Evolutionary conservation across 1,140 invertebrate species (phyloP), one percentile per base, ranked within the genome.

Genomic region (Lineus longissimus): DNA sequence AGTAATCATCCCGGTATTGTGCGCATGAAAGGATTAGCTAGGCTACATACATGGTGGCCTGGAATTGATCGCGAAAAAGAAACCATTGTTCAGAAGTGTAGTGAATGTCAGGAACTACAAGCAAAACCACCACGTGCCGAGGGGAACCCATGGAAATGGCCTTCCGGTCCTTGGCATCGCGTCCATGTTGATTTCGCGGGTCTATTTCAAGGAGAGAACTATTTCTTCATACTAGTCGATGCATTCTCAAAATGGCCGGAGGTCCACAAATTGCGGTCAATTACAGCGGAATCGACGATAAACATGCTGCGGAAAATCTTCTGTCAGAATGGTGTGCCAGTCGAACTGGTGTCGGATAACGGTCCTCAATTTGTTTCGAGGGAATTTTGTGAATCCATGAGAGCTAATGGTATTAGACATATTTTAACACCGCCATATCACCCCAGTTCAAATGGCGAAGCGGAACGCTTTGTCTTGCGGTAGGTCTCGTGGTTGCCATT

Each of bases 11-110:
- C 76, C 4, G 83, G 84, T 11, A 80, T 86, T 11, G 77, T 78
- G 0, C 72, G 70, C 0, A 86, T 86, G 83, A 86, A 86, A 70
- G 66, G 73, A 4, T 33, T 84, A 25, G 73, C 86, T 1, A 59
- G 83, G n/a, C 68, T 66, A 7, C 82, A 85, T 67, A 77, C 85
- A 2, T 86, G 81, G 81, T 86, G 82, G 83, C 77, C 76, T 6
- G 69, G 70, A 2, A 77, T 85, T 0, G 81, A 86, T 63, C 31
- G 63, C 33, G 77, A 82, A 19, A 81, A 85, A 27, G 73, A 76
- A 56, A 63, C 68, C 23, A 64, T 71, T 23, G 75, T 82, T 1
- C 78, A 78, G 65, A 30, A 47, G 0, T 86, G 84, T 64, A 71
- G 72, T 23, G 70, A 73, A 25, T 85, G 84, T 59, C 33, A 36